These are phyloP conservation scores for Istiophorus platypterus DNA, from an alignment of 2,113 vertebrate genomes.

Conservation along the genomic window DNA sequence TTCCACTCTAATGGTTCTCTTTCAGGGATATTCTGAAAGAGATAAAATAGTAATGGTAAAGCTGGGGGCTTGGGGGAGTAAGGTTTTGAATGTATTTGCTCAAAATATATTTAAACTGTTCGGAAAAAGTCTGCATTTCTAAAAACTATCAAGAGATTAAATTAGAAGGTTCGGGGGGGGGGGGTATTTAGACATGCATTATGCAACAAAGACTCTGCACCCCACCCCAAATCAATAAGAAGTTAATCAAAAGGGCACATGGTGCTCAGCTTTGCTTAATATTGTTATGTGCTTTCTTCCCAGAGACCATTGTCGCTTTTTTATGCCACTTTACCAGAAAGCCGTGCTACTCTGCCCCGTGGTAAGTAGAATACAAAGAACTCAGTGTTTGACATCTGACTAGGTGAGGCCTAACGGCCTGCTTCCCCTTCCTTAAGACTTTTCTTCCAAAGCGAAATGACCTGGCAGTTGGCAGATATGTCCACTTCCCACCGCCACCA, in stretches of 20 bases:
- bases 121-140: conserved; percentile 5
- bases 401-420: conserved; percentile 3
- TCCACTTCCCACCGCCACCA: conserved; percentile 28
- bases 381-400: conserved; percentile 57
- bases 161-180: neutral
- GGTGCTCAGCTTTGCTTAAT: conserved; percentile 24
- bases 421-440: conserved; percentile 22
- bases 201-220: conserved; percentile 15
- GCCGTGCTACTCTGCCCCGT: conserved; percentile 16
- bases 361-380: conserved; percentile 63
- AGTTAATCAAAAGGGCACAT: conserved; percentile 16
- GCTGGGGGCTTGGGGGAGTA: neutral
- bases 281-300: conserved; percentile 21
- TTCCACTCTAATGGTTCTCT: conserved; percentile 56
- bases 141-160: conserved; percentile 6
- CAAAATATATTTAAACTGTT: conserved; percentile 10
- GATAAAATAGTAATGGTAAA: conserved; percentile 8
- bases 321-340: conserved; percentile 10
- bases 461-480: conserved; percentile 53
- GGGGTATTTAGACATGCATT: conserved; percentile 26
- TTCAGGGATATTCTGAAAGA: conserved; percentile 36
- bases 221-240: conserved; percentile 35
- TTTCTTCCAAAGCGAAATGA: conserved; percentile 40
- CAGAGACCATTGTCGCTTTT: conserved; percentile 32
- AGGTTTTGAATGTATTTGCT: neutral